Percentiles rank a stretch among this genome's conserved stretches.
Conservation (phyloP, 2,113 vertebrate species). For the Copsychus sechellarum region DNA sequence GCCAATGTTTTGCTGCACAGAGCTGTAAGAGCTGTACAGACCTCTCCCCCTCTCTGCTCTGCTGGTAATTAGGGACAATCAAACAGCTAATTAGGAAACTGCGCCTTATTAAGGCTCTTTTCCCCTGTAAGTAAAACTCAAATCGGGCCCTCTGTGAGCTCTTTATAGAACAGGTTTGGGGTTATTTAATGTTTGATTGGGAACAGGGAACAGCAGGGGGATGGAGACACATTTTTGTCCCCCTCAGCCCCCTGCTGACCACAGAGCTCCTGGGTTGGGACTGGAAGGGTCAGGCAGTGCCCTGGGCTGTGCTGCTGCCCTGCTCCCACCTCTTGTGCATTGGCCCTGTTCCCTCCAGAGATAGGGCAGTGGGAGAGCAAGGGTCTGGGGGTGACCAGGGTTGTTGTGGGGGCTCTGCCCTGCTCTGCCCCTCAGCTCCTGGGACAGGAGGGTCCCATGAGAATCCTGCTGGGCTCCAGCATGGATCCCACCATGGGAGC, state of each 20-base stretch:
- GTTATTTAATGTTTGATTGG: not conserved
- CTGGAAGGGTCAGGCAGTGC: not conserved
- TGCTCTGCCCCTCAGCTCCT: not conserved
- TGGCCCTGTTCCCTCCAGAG: not conserved
- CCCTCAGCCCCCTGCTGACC: not conserved
- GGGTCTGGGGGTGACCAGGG: too few relatives aligned
- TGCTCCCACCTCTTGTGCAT: not conserved
- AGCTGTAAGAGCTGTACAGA: not conserved
- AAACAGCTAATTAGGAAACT: slow-evolving; percentile 6
- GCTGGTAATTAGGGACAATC: not conserved
- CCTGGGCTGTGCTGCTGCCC: not conserved
- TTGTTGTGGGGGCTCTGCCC: not conserved
- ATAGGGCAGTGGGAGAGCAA: not conserved
- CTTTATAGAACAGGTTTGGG: not conserved
- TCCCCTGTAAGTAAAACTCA: not conserved
- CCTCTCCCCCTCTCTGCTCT: not conserved
- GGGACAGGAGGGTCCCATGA: not conserved
- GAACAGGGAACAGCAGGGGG: not conserved
- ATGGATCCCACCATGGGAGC: rapidly evolving
- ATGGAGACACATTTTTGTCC: not conserved
- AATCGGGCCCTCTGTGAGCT: not conserved
- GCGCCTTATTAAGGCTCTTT: not conserved
- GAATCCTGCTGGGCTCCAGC: not conserved
- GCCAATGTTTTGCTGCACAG: not conserved
- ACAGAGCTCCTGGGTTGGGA: rapidly evolving